Percentiles rank a stretch among this genome's conserved stretches.
These are phyloP conservation scores for Drosophila miranda DNA, from an alignment of 1,140 invertebrate species.

Conservation along the genomic window DNA sequence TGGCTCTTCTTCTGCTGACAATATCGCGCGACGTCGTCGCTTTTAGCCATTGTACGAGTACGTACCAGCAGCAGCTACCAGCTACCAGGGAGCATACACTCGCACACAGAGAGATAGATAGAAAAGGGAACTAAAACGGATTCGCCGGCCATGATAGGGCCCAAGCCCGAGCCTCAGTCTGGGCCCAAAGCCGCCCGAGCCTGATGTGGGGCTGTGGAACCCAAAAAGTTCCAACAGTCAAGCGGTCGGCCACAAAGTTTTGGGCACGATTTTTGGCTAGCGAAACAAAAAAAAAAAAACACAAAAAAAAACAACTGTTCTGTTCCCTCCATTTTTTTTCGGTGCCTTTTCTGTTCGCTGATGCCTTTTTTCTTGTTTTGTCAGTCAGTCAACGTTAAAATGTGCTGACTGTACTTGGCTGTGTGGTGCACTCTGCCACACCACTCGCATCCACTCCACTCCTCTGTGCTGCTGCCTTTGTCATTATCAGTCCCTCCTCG, in stretches of 20 bases:
- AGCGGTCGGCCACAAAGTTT: slow-evolving; percentile 56
- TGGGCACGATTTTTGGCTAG: slow-evolving; percentile 61
- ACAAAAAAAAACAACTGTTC: slow-evolving; percentile 7
- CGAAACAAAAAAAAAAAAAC: slow-evolving; percentile 44
- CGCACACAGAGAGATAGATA: slow-evolving; percentile 30
- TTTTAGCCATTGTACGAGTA: slow-evolving; percentile 54
- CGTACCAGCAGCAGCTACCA: background rate
- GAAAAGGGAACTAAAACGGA: slow-evolving; percentile 50
- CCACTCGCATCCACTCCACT: background rate
- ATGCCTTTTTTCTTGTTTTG: slow-evolving; percentile 12
- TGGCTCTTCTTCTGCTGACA: slow-evolving; percentile 44
- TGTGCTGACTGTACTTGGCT: slow-evolving; percentile 43
- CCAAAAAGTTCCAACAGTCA: slow-evolving; percentile 56
- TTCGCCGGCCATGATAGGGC: slow-evolving; percentile 4
- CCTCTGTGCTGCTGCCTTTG: slow-evolving; percentile 3
- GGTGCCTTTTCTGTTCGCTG: background rate
- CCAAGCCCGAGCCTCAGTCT: no score
- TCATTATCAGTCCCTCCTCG: slow-evolving; percentile 30
- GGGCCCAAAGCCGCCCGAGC: background rate
- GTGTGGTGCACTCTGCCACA: slow-evolving; percentile 7
- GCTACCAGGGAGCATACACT: slow-evolving; percentile 10
- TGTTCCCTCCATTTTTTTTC: slow-evolving; percentile 2
- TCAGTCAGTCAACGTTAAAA: slow-evolving; percentile 49
- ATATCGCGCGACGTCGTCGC: slow-evolving; percentile 71
- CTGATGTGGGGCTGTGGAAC: slow-evolving; percentile 30